Conservation (phyloP, 2,888 invertebrate genomes). For the Dromius quadrimaculatus region DNA sequence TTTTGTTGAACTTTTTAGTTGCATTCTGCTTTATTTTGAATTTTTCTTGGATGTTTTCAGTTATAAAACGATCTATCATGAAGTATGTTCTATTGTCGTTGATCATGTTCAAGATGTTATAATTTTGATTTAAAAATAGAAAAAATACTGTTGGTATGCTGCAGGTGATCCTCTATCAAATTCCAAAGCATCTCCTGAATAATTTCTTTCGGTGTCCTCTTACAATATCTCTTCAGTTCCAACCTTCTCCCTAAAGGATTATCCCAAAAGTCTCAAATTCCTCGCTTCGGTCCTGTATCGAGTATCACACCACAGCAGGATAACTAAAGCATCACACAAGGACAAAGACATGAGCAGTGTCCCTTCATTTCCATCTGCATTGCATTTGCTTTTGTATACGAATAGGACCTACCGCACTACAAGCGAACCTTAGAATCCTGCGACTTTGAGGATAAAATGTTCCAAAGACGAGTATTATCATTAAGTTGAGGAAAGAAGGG, state of each 20-base stretch:
- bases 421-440: background rate
- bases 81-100: no score
- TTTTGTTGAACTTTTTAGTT: no score
- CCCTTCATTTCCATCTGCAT: slow-evolving; percentile 31
- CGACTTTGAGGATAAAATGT: background rate
- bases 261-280: background rate
- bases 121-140: no score
- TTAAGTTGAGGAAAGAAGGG: background rate
- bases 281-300: slow-evolving; percentile 3
- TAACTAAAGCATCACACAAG: background rate
- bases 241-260: background rate
- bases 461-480: background rate
- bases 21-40: no score
- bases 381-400: slow-evolving; percentile 35
- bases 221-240: no score
- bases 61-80: no score
- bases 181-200: no score
- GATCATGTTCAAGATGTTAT: no score
- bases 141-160: no score
- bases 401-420: background rate
- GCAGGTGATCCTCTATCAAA: no score
- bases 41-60: no score
- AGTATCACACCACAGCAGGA: background rate
- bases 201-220: no score
- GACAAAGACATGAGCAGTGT: background rate